Evolutionary conservation across 2,888 invertebrate species (phyloP).

Genomic region (Athripsodes cinereus): DNA sequence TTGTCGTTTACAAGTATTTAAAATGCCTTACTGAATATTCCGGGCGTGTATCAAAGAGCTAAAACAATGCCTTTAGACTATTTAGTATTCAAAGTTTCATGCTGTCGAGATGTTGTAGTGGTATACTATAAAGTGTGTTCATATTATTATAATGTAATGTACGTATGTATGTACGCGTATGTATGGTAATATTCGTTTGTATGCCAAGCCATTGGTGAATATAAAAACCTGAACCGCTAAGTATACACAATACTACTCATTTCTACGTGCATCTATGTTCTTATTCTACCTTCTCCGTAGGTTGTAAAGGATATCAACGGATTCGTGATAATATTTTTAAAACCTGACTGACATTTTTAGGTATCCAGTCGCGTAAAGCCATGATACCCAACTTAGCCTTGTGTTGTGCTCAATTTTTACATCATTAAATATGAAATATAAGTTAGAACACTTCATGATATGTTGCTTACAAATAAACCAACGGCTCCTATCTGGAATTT

Average conservation of each 20-base stretch:
- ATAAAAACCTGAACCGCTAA: slow-evolving; percentile 22
- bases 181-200: slow-evolving; percentile 17
- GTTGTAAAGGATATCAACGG: not conserved
- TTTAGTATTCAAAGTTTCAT: slow-evolving; percentile 27
- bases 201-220: slow-evolving; percentile 20
- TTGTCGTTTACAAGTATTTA: slow-evolving; percentile 1
- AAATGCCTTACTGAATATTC: slow-evolving; percentile 11
- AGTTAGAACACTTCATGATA: too few species aligned
- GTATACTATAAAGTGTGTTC: not conserved
- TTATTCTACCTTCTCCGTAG: not conserved
- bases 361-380: too few species aligned
- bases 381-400: too few species aligned
- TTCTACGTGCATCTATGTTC: slow-evolving; percentile 21
- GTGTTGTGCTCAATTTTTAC: too few species aligned
- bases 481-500: too few species aligned
- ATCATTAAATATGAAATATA: too few species aligned
- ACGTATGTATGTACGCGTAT: slow-evolving; percentile 2
- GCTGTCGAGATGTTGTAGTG: slow-evolving; percentile 15
- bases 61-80: slow-evolving; percentile 25
- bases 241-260: slow-evolving; percentile 20
- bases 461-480: too few species aligned
- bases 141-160: not conserved
- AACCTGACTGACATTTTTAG: too few species aligned
- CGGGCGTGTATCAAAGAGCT: slow-evolving; percentile 19
- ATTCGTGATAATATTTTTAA: slow-evolving; percentile 1